Percentiles rank a stretch among this genome's conserved stretches.
These are phyloP conservation scores for Drosophila kanekoi DNA, from an alignment of 2,888 invertebrate genomes.

Conservation along the genomic window DNA sequence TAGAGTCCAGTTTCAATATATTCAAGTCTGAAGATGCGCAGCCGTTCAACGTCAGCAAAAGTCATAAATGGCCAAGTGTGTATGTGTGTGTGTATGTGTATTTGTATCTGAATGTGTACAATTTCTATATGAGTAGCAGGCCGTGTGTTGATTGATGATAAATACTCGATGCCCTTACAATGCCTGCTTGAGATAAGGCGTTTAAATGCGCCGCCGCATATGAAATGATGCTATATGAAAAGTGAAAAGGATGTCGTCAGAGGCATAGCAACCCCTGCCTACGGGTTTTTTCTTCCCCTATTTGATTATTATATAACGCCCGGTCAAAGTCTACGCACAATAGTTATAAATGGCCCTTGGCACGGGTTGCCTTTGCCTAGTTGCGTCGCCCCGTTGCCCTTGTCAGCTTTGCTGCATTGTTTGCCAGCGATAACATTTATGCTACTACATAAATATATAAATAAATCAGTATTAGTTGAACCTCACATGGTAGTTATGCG, in stretches of 20 bases:
- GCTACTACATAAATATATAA: constrained; percentile 75
- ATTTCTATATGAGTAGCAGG: constrained; percentile 50
- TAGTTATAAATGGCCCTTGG: constrained; percentile 81
- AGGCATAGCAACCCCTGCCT: constrained; percentile 15
- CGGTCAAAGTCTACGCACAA: constrained; percentile 34
- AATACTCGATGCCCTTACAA: constrained; percentile 65
- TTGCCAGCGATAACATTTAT: constrained; percentile 75
- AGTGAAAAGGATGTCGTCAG: constrained; percentile 62
- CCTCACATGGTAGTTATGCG: constrained; percentile 36
- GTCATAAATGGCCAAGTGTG: constrained; percentile 68
- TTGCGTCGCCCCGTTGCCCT: constrained; percentile 38
- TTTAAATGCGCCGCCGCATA: constrained; percentile 76
- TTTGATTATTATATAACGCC: constrained; percentile 72
- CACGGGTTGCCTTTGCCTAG: constrained; percentile 39
- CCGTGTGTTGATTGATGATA: constrained; percentile 78
- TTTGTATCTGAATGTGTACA: constrained; percentile 6
- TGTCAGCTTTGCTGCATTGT: constrained; percentile 58
- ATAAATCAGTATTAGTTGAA: constrained; percentile 78
- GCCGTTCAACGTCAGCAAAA: constrained; percentile 62
- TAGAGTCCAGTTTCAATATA: constrained; percentile 28
- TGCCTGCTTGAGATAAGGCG: constrained; percentile 78
- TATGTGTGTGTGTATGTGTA: constrained; percentile 5
- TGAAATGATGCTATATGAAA: constrained; percentile 80
- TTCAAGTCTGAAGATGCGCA: constrained; percentile 48
- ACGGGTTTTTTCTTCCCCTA: constrained; percentile 39